Evolutionary conservation across 35 echinoderm and acorn worm genomes (phyloP), one percentile per base, ranked within the genome.

Genomic region (Heliocidaris erythrogramma): DNA sequence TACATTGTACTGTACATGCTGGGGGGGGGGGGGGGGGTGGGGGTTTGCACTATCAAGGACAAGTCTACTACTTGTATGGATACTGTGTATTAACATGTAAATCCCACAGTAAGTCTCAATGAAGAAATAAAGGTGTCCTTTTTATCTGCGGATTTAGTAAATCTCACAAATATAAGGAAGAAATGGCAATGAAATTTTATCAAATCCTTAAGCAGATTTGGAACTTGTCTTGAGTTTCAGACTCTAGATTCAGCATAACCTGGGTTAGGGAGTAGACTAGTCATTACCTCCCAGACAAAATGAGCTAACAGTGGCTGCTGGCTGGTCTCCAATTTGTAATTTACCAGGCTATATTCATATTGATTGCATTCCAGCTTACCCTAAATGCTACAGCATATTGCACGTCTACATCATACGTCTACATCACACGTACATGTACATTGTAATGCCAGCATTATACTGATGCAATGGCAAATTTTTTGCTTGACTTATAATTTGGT

Each of bases 281-380:
- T 8, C 13, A 56, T 56, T 56, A 56, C 52, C 52, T 56, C 52
- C 52, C 52, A 56, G 52, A 56, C 52, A 56, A 56, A 56, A 56
- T 56, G 52, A 56, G 14, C 65, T 7, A 78, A n/a, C 65, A 78
- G 65, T 3, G 65, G 65, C 65, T 78, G 65, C 65, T 78, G 65
- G 65, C 65, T 78, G 18, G 65, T 78, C 27, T 78, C 65, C 65
- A 78, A 78, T 78, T 78, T 78, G 65, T 78, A 78, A 78, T 78
- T 78, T 27, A 78, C 65, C 65, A 78, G 65, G 65, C 65, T 78
- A 78, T 27, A 78, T 78, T 78, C 65, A 78, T 78, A 78, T 78
- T 78, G 65, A 78, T 78, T 78, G 65, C 65, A 78, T 78, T 78
- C 65, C 21, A n/a, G 65, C 65, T 78, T 4, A 6, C 65, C 18